Base-by-base conservation (phyloP, 1,140 invertebrate species). In the Drosophila pruinosa region DNA sequence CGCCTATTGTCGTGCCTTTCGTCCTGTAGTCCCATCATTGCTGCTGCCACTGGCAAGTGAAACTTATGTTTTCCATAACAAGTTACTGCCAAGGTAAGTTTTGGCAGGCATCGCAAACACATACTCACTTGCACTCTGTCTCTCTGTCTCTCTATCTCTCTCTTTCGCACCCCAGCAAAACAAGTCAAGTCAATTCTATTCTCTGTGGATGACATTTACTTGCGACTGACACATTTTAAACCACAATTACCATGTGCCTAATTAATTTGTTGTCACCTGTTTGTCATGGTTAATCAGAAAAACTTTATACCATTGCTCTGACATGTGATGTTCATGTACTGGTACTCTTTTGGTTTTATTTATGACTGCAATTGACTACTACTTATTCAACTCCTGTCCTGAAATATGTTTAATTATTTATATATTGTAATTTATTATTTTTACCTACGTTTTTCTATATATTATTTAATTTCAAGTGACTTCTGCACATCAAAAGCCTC, bases 31-130 rank as follows among this genome's bases (percentile, higher is more conserved):
- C 17, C 38, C 15, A 19, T 21, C 7, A 7, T 14, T 6, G 28
- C 28, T 38, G 45, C 21, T 31, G 26, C 12, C 17, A 4, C 2
- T 36, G 43, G 7, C 31, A 79, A 85, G 61, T 71, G 63, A 52
- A 81, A 77, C 77, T 74, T 86, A 71, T 80, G 81, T 64, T 77
- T 69, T 73, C 50, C 68, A 70, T 70, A 85, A 72, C 68, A 80
- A 85, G 68, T 70, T 80, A 47, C 21, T 43, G 41, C 3, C 15
- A 22, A 50, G 82, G 81, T 85, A 81, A 85, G 82, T 80, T 76
- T 48, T 47, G 38, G 7, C 28, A 38, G 52, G 28, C 41, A 47
- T 38, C 47, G 28, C 5, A 71, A 48, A 12, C 56, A n/a, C n/a
- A n/a, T n/a, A n/a, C n/a, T n/a, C n/a, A n/a, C n/a, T n/a, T n/a